Percentiles rank a stretch among this genome's conserved stretches.
Evolutionary conservation across 2,797 vertebrate genomes (phyloP).

Genomic region (Sphenopsis melanotis): DNA sequence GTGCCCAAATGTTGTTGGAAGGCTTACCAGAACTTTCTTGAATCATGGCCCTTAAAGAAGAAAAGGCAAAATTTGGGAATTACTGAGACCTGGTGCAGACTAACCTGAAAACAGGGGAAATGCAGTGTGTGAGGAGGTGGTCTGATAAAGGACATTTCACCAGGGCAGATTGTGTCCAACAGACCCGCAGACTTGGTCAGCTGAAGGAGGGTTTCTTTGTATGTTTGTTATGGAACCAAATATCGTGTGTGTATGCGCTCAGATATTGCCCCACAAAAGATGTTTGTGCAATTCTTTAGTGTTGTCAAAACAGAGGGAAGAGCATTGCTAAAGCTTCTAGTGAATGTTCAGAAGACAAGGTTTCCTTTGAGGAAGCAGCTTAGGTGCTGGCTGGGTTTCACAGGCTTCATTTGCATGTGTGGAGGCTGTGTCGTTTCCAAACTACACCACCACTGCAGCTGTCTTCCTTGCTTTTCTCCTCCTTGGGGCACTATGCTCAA

Average conservation of each 20-base stretch:
- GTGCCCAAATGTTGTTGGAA: not conserved
- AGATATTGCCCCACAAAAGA: not conserved
- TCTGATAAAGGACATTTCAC: not conserved
- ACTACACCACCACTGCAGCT: not conserved
- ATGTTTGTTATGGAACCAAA: conserved; percentile 43
- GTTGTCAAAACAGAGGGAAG: conserved; percentile 41
- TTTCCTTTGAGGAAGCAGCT: conserved; percentile 38
- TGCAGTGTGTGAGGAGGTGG: not conserved
- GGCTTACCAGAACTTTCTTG: not conserved
- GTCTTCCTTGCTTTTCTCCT: not conserved
- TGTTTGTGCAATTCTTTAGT: conserved; percentile 35
- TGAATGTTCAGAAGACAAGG: not conserved
- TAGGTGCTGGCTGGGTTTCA: conserved; percentile 25
- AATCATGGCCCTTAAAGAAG: not conserved
- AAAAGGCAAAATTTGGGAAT: not conserved
- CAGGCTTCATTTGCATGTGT: not conserved
- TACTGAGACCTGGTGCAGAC: not conserved
- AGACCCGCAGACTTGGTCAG: not conserved
- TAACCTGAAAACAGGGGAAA: not conserved
- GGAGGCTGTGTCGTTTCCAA: not conserved
- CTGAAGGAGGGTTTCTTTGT: not conserved
- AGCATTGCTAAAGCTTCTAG: conserved; percentile 15
- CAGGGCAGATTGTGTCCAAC: not conserved
- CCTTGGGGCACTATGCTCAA: not conserved
- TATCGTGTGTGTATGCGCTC: not conserved